Percentiles rank a stretch among this genome's conserved stretches.
Evolutionary conservation across 1,140 invertebrate genomes (phyloP).

Genomic region (honey bee (Apis mellifera)): Amel_HAv3.1 CM009935.2:8675501-8676000

Average conservation of each 20-base stretch:
- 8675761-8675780: not conserved
- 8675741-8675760: not conserved
- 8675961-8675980: not conserved
- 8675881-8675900: not conserved
- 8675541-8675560: not conserved
- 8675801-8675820: not conserved
- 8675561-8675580: conserved; percentile 8
- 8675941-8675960: not conserved
- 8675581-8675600: not conserved
- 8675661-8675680: too few relatives aligned
- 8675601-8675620: not conserved
- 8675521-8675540: not conserved
- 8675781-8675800: not conserved
- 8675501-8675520: not conserved
- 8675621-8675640: not conserved
- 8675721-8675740: conserved; percentile 7
- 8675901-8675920: not conserved
- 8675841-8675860: conserved; percentile 4
- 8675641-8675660: not conserved
- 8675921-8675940: not conserved
- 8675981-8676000: not conserved
- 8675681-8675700: conserved; percentile 5
- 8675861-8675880: conserved; percentile 3
- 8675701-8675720: conserved; percentile 1
- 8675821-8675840: not conserved